phyloP scores from a whole-genome alignment of 35 echinoderm and acorn worm genomes.

The Strongylocentrotus purpuratus region DNA sequence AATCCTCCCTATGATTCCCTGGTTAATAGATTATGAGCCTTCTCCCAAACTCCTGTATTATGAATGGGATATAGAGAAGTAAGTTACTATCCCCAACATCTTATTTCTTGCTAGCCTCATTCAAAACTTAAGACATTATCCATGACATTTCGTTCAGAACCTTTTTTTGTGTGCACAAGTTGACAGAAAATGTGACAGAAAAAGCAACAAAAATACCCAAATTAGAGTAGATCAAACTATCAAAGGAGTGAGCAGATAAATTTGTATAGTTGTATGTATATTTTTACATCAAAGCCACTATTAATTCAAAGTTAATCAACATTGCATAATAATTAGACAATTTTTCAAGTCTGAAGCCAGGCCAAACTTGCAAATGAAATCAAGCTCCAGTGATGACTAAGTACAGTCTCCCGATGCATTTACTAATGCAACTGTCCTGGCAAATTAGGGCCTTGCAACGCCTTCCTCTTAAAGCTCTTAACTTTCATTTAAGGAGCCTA shows the following conservation, averaged over 20 bases:
- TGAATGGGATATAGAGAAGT: neutral
- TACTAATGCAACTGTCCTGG: conserved; percentile 30
- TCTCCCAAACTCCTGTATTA: neutral
- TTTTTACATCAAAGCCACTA: neutral
- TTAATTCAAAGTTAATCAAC: neutral
- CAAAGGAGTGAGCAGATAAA: no score
- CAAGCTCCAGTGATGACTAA: conserved; percentile 9
- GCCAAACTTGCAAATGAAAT: conserved; percentile 21
- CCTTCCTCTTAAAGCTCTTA: neutral
- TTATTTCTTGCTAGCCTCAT: neutral
- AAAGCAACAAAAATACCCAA: neutral
- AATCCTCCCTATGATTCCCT: neutral
- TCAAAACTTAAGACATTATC: neutral
- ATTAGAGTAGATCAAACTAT: neutral
- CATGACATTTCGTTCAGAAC: neutral
- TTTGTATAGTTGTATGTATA: no score
- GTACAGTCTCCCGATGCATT: neutral
- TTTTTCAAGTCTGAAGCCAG: neutral
- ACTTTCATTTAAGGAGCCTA: neutral
- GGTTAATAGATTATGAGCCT: neutral
- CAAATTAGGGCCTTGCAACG: neutral
- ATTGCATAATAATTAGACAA: neutral
- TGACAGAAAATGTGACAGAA: neutral
- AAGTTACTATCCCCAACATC: neutral
- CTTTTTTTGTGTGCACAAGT: neutral